phyloP scores from a whole-genome alignment of 2,113 vertebrate genomes.

The Tachuris rubrigastra region DNA sequence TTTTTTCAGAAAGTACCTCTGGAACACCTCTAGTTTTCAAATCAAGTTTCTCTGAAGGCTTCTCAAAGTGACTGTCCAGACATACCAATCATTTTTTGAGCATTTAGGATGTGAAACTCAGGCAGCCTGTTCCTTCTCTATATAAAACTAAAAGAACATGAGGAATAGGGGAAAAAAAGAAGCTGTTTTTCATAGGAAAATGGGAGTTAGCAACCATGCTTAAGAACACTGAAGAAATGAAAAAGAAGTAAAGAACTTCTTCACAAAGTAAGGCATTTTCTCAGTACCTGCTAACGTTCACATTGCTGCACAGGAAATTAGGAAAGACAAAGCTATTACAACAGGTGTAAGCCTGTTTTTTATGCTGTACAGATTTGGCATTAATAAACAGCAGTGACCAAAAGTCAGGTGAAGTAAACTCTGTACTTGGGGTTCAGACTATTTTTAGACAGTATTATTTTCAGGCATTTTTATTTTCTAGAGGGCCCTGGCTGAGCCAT shows the following conservation, averaged over 20 bases:
- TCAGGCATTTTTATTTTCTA: background rate
- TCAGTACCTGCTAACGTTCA: background rate
- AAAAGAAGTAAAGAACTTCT: background rate
- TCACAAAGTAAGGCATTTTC: background rate
- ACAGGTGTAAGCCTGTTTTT: background rate
- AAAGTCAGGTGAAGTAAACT: background rate
- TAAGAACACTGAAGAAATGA: background rate
- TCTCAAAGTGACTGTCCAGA: background rate
- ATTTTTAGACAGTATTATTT: background rate
- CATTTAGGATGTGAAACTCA: background rate
- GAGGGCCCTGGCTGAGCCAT: background rate
- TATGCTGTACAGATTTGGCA: background rate
- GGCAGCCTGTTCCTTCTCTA: background rate
- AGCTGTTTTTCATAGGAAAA: constrained; percentile 1
- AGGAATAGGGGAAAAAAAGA: background rate
- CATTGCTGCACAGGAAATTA: background rate
- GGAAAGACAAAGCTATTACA: background rate
- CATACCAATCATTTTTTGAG: background rate
- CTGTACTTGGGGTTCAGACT: background rate
- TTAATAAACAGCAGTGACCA: background rate
- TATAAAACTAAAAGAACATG: background rate
- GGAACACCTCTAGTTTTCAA: background rate
- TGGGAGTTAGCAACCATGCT: background rate
- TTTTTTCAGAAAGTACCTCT: background rate
- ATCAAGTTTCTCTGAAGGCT: background rate